These are phyloP conservation scores for Sesamia nonagrioides DNA, from an alignment of 1,140 invertebrate species.

Conservation along the genomic window DNA sequence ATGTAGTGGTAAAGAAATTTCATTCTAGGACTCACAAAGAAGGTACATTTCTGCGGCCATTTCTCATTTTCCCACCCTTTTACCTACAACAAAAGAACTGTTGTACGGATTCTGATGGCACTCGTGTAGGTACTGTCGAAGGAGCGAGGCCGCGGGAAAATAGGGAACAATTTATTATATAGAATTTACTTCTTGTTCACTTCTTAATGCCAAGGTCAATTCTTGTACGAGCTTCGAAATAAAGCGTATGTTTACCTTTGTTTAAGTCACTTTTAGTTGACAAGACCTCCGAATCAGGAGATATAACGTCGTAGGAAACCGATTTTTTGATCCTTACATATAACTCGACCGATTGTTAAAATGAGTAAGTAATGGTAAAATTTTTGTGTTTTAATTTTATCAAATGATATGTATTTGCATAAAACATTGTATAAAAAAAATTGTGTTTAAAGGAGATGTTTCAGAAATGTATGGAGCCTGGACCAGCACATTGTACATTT, in stretches of 20 bases:
- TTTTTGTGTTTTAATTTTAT: too few relatives aligned
- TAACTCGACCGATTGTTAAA: too few relatives aligned
- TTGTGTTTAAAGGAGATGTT: too few relatives aligned
- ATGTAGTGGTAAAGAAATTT: background rate
- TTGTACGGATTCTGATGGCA: background rate
- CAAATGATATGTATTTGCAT: too few relatives aligned
- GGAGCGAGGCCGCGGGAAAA: background rate
- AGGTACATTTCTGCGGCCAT: background rate
- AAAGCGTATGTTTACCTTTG: background rate
- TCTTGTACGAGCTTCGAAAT: background rate
- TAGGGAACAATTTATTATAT: slow-evolving; percentile 6
- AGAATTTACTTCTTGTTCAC: background rate
- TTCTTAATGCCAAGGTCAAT: slow-evolving; percentile 17
- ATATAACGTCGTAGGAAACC: too few relatives aligned
- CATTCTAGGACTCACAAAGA: background rate
- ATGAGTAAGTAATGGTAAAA: too few relatives aligned
- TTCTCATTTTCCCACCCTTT: slow-evolving; percentile 2
- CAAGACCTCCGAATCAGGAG: background rate
- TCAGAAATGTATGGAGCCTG: too few relatives aligned
- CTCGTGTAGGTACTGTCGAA: background rate
- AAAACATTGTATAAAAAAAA: too few relatives aligned
- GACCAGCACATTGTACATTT: too few relatives aligned
- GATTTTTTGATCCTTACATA: too few relatives aligned
- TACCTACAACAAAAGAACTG: slow-evolving; percentile 10
- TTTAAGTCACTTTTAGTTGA: background rate